A percentile compares a stretch with the other conserved stretches of the same genome.
Evolutionary conservation across 1,140 invertebrate species (phyloP).

Genomic region (Wiebesia pumilae): DNA sequence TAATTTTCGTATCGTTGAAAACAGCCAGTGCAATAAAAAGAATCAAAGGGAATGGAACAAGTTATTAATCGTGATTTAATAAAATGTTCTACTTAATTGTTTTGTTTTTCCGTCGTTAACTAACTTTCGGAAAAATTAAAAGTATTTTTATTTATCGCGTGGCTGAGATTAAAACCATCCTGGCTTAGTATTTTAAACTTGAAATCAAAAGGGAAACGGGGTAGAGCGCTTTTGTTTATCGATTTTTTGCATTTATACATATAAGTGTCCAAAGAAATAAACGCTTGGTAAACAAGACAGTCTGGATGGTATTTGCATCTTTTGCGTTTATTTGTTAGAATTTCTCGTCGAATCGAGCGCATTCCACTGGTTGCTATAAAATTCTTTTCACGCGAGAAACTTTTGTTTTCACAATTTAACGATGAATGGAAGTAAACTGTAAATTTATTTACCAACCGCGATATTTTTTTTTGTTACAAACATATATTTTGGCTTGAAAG

Average conservation of each 20-base stretch:
- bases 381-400: not conserved
- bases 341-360: not conserved
- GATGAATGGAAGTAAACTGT: no score
- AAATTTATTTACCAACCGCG: no score
- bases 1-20: not conserved
- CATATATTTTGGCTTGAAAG: no score
- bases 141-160: not conserved
- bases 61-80: not conserved
- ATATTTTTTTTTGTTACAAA: no score
- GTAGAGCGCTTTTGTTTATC: conserved; percentile 1
- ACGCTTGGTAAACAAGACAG: not conserved
- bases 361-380: conserved; percentile 15
- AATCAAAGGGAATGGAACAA: not conserved
- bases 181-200: not conserved
- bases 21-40: not conserved
- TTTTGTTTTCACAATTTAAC: not conserved
- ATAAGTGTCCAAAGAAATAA: not conserved
- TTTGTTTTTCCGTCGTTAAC: not conserved
- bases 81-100: not conserved
- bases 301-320: not conserved
- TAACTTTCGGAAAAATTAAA: not conserved
- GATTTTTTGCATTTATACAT: not conserved
- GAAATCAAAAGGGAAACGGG: conserved; percentile 11
- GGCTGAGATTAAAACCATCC: no score
- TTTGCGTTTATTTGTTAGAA: not conserved